phyloP scores from a whole-genome alignment of 1,140 invertebrate genomes.

The Drosophila tsacasi region DNA sequence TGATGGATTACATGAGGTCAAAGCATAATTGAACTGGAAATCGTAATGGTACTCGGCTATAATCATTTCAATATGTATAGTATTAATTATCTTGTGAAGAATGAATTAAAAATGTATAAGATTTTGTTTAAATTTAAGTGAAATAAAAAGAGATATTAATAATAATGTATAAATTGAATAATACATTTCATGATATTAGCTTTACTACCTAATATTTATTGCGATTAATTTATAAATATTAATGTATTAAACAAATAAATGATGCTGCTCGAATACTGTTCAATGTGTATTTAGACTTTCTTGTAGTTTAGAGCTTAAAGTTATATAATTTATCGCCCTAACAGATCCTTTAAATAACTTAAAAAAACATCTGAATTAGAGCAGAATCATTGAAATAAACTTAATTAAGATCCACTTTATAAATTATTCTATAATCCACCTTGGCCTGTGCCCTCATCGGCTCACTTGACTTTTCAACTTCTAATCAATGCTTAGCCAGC shows the following conservation, averaged over 20 bases:
- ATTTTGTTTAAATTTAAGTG: neutral
- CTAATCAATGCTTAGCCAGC: constrained; percentile 22
- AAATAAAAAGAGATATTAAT: neutral
- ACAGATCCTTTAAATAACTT: neutral
- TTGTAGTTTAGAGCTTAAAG: neutral
- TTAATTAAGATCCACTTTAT: constrained; percentile 9
- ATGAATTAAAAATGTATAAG: neutral
- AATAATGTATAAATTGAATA: neutral
- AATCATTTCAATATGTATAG: constrained; percentile 2
- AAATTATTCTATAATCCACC: neutral
- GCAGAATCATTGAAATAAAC: neutral
- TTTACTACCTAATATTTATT: neutral
- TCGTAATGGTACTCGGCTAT: neutral
- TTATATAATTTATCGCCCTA: neutral
- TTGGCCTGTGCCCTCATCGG: neutral
- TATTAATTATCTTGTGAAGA: neutral
- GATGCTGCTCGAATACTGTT: neutral
- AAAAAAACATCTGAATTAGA: neutral
- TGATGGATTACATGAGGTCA: constrained; percentile 19
- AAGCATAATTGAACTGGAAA: neutral
- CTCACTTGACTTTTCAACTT: constrained; percentile 16
- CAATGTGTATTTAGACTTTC: neutral
- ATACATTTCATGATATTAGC: neutral
- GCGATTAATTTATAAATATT: neutral
- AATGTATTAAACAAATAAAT: too few species aligned